Conservation (phyloP, 2,113 vertebrate genomes). For the Caranx ignobilis region DNA sequence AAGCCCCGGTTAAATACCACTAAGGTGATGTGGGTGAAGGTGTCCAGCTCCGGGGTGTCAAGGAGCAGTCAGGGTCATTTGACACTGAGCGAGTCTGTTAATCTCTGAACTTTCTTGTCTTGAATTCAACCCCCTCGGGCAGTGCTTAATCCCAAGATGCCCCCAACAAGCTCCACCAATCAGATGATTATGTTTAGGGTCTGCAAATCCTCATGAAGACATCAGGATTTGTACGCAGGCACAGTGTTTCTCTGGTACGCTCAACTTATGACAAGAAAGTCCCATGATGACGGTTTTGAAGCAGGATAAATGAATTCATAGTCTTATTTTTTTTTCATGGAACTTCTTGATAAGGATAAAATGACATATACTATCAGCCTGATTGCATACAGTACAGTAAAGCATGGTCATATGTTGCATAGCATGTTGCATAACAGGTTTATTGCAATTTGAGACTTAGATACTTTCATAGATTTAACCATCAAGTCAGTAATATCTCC, state of each 20-base stretch:
- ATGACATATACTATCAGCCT: background rate
- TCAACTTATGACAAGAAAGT: conserved; percentile 17
- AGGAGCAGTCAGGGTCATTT: conserved; percentile 36
- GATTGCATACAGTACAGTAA: background rate
- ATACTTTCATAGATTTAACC: too few relatives aligned
- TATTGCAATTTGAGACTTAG: background rate
- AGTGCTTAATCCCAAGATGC: conserved; percentile 41
- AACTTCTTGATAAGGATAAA: background rate
- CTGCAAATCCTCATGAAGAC: conserved; percentile 41
- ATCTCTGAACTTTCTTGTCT: conserved; percentile 48
- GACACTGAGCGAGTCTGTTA: conserved; percentile 33
- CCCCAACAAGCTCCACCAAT: conserved; percentile 36
- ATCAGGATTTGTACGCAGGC: conserved; percentile 33
- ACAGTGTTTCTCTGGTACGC: background rate
- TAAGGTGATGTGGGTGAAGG: background rate
- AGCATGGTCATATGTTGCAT: background rate
- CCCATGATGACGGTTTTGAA: conserved; percentile 1
- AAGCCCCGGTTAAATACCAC: background rate
- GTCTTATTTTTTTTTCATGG: too few relatives aligned
- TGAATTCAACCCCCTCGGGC: conserved; percentile 24
- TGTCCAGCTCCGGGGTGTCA: conserved; percentile 16
- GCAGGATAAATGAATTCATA: background rate
- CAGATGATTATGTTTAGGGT: conserved; percentile 33
- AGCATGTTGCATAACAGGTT: background rate
- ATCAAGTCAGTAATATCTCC: background rate